Evolutionary conservation across 2,888 invertebrate species (phyloP).

Genomic region (Andrena hattorfiana): DNA sequence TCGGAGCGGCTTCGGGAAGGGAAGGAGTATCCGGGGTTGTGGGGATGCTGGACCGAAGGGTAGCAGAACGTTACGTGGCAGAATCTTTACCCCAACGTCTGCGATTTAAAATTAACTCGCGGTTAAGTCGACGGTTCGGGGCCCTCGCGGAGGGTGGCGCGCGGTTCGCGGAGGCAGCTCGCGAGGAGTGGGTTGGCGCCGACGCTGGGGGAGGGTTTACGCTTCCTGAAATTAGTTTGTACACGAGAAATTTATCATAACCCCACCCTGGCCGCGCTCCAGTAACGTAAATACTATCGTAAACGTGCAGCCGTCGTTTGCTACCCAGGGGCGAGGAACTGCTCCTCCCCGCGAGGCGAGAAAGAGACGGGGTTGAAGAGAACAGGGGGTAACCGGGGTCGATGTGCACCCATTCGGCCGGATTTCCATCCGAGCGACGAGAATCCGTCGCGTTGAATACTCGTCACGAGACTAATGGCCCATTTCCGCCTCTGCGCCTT

Average conservation of each 20-base stretch:
- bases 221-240: constrained; percentile 73
- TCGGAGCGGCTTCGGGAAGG: not conserved
- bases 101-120: constrained; percentile 8
- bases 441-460: constrained; percentile 72
- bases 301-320: constrained; percentile 65
- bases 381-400: constrained; percentile 39
- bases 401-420: constrained; percentile 64
- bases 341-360: constrained; percentile 23
- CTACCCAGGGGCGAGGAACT: constrained; percentile 26
- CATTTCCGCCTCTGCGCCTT: constrained; percentile 64
- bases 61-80: not conserved
- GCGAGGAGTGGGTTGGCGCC: constrained; percentile 18
- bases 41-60: not conserved
- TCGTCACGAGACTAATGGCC: constrained; percentile 72
- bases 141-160: not conserved
- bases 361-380: constrained; percentile 2
- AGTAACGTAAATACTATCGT: constrained; percentile 72
- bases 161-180: not conserved
- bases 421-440: constrained; percentile 67
- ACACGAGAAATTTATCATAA: constrained; percentile 73
- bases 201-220: constrained; percentile 47
- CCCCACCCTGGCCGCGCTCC: constrained; percentile 55
- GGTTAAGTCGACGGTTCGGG: not conserved
- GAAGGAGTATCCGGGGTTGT: not conserved
- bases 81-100: not conserved